Base-by-base conservation (phyloP, 2,888 invertebrate species). In the Noctua comes region DNA sequence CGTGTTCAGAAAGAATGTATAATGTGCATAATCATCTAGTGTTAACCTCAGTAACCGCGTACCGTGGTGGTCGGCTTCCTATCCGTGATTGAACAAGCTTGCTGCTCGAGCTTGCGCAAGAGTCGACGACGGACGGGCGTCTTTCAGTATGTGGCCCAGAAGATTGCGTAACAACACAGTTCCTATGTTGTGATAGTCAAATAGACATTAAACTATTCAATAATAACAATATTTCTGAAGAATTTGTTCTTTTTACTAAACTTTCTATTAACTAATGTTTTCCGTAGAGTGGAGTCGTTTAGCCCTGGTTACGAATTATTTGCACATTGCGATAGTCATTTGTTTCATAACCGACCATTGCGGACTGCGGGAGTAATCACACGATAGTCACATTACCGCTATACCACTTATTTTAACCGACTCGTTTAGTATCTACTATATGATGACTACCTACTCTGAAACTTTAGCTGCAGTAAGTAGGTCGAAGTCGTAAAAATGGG, bases 231-330 rank as follows among this genome's bases (percentile, higher is more conserved):
- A 59, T 27, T 40, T 40, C 43, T 27, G n/a, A 40, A 51, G 18
- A 62, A 27, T 13, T 31, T 48, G n/a, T 74, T n/a, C 48, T n/a
- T 31, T 59, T 48, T 6, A 16, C 48, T 77, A 77, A 59, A 73
- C 81, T 79, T 81, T 81, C 82, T 57, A 68, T 48, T 65, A 46
- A 21, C 64, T 48, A 80, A 82, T 16, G n/a, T 31, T 57, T 74
- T 40, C 16, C n/a, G 31, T 51, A 24, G 11, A 48, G 36, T 65
- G 24, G 21, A 57, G 65, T 48, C 24, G 31, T 46, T 62, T 11
- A 54, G 36, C 27, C 24, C 27, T 43, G 74, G 74, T 71, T 48
- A 54, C 54, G 31, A 64, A 68, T 57, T 70, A 76, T 68, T 40
- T 62, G 62, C 68, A 59, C 69, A 76, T 43, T 69, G 36, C 64